Evolutionary conservation across 2,888 invertebrate genomes (phyloP).

Genomic region (Leptopterna dolabrata): DNA sequence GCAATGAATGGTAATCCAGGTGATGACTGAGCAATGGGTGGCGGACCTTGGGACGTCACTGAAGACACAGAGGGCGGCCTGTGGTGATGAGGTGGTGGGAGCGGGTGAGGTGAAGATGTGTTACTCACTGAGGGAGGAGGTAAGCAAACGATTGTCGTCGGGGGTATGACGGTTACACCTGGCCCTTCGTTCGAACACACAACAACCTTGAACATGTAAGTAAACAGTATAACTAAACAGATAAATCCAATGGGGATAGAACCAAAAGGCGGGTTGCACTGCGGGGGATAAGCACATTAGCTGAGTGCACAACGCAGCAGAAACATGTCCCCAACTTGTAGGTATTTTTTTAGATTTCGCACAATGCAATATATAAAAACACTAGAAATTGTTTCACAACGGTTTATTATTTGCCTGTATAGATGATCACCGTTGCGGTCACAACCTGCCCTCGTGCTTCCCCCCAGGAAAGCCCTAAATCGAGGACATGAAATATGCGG

Average conservation of each 20-base stretch:
- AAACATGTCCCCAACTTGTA: no score
- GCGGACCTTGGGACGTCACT: slow-evolving; percentile 35
- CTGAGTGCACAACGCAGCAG: no score
- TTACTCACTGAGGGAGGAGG: slow-evolving; percentile 63
- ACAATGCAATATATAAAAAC: no score
- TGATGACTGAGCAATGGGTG: slow-evolving; percentile 66
- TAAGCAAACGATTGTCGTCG: slow-evolving; percentile 70
- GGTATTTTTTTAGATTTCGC: no score
- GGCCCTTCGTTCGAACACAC: slow-evolving; percentile 42
- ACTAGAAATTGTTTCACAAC: no score
- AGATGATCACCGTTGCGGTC: no score
- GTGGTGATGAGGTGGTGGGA: slow-evolving; percentile 55
- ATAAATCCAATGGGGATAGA: neutral
- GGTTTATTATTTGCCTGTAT: no score
- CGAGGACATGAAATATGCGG: no score
- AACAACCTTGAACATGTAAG: slow-evolving; percentile 34
- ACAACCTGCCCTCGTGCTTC: no score
- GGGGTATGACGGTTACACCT: slow-evolving; percentile 68
- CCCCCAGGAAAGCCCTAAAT: no score
- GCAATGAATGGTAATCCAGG: slow-evolving; percentile 70
- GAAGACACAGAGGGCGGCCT: slow-evolving; percentile 51
- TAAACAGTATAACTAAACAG: neutral
- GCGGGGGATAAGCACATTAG: no score
- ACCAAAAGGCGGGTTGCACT: no score
- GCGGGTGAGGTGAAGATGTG: slow-evolving; percentile 30